phyloP scores from a whole-genome alignment of 2,888 invertebrate species.

The Blastobasis lacticolella region DNA sequence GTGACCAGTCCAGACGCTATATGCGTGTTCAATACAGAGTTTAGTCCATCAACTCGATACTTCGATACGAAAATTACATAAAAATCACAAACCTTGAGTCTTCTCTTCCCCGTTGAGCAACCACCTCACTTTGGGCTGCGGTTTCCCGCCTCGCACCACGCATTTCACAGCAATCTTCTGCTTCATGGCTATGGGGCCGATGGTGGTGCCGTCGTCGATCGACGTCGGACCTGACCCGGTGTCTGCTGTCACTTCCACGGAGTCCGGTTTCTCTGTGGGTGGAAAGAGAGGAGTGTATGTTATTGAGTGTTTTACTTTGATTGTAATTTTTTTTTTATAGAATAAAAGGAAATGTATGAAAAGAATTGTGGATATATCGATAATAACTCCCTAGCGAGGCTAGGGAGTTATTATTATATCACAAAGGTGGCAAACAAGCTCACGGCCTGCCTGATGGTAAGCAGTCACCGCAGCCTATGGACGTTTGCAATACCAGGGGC shows the following conservation, averaged over 20 bases:
- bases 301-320: background rate
- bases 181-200: constrained; percentile 83
- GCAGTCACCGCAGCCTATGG: too few species aligned
- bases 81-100: constrained; percentile 64
- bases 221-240: constrained; percentile 75
- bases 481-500: too few species aligned
- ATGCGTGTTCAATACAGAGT: too few species aligned
- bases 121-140: constrained; percentile 89
- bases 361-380: too few species aligned
- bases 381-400: too few species aligned
- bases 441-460: too few species aligned
- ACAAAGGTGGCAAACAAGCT: too few species aligned
- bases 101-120: constrained; percentile 82
- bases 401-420: too few species aligned
- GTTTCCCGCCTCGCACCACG: constrained; percentile 86
- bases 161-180: constrained; percentile 80
- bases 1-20: too few species aligned
- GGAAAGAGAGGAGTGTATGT: constrained; percentile 24
- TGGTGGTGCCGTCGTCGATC: constrained; percentile 69
- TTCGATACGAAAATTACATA: background rate
- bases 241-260: constrained; percentile 80
- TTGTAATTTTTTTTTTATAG: too few species aligned
- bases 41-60: background rate
- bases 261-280: constrained; percentile 86
- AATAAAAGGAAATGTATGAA: too few species aligned